These are phyloP conservation scores for Meteorus cinctellus DNA, from an alignment of 2,888 invertebrate genomes.

Conservation along the genomic window DNA sequence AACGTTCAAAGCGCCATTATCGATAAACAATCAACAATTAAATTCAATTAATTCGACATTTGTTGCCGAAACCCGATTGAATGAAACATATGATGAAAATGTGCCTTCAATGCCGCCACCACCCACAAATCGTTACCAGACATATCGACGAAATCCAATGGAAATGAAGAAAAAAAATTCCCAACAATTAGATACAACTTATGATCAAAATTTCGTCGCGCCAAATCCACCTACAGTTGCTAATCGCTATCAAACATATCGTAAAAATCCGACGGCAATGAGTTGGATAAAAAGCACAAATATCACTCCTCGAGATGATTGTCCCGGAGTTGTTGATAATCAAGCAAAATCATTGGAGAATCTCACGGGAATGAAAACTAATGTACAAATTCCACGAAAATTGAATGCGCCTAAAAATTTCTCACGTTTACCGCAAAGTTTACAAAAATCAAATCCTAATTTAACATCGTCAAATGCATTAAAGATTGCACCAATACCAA, in stretches of 20 bases:
- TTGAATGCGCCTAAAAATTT: constrained; percentile 49
- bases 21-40: constrained; percentile 18
- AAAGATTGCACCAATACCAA: constrained; percentile 50
- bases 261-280: constrained; percentile 50
- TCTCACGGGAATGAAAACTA: constrained; percentile 27
- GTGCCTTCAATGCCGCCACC: neutral
- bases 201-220: constrained; percentile 34
- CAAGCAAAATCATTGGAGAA: constrained; percentile 48
- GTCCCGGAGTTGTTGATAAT: neutral
- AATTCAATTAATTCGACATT: constrained; percentile 4
- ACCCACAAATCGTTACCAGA: neutral
- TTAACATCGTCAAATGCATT: constrained; percentile 61
- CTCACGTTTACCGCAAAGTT: constrained; percentile 65
- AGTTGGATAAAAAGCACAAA: constrained; percentile 33
- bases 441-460: constrained; percentile 72
- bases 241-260: constrained; percentile 63
- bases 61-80: constrained; percentile 27
- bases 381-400: constrained; percentile 7
- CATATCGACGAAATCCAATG: constrained; percentile 26
- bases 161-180: constrained; percentile 27
- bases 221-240: constrained; percentile 39
- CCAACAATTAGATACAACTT: constrained; percentile 43
- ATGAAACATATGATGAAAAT: constrained; percentile 19
- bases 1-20: constrained; percentile 5
- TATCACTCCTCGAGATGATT: neutral